Evolutionary conservation across 2,888 invertebrate genomes (phyloP), one percentile per base, ranked within the genome.

Genomic region (Amphimallon solstitiale): DNA sequence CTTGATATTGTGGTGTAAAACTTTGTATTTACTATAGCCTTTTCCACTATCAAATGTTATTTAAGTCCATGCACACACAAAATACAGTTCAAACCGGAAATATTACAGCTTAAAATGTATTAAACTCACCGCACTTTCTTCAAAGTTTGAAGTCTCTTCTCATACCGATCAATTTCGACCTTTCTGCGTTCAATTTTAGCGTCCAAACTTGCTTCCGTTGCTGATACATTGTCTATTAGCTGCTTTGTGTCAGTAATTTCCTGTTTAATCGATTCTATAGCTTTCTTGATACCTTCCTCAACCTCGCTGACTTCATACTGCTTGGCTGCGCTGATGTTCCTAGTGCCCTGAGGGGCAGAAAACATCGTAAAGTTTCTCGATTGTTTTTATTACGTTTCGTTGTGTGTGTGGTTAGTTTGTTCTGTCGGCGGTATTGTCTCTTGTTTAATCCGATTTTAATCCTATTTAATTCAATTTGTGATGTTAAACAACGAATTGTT

Each of bases 171-270:
- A 71, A 98, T 85, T 79, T 99, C 99, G 0, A 91, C 89, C 71
- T 89, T 89, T 71, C 95, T 91, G 66, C 98, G 90, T 79, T 97
- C 97, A 65, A 98, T 91, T 85, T 98, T 97, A 7, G 91, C 89
- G 76, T 95, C 96, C 1, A 98, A 85, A 70, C 91, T 95, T 29
- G 92, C 90, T 80, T 97, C 95, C 75, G 95, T 96, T 6, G 92
- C 90, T 19, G 94, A 91, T 3, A 96, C 92, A 80, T 90, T 93
- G 76, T 93, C 93, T 73, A 96, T 90, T 78, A 92, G 89, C 61
- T 88, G 88, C 59, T 88, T 88, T 0, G 89, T 91, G 59, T 91
- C 89, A n/a, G 87, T 84, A 62, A 93, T 89, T 76, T 93, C 92
- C 61, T 85, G 84, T 71, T 88, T 86, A 6, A 91, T 88, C 7